Base-by-base conservation (phyloP, 2,888 invertebrate species). In the Volucella zonaria region DNA sequence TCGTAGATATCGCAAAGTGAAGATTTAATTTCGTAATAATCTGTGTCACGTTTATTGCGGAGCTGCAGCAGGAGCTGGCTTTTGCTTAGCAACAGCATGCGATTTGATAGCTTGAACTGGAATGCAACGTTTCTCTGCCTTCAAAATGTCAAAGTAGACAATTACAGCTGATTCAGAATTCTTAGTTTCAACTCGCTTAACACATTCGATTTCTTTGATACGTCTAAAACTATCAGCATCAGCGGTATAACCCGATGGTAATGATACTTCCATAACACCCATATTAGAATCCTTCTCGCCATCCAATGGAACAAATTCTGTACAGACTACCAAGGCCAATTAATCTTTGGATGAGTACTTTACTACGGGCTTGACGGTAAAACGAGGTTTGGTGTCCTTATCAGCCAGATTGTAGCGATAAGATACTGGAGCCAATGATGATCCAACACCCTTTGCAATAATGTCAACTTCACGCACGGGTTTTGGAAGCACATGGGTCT, bases 161-260 rank as follows among this genome's bases (percentile, higher is more conserved):
- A 95, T 92, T 10, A 96, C 93, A 91, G 93, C 91, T 49, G 90
- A 90, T 91, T 95, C 94, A 1, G 93, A 93, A 82, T 95, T 93
- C 89, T 93, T 94, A 0, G 95, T 95, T 90, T 96, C 95, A 8
- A 95, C 94, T 85, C 95, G 93, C 89, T 94, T 91, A 1, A 92
- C 90, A 58, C 89, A 89, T 88, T 94, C 93, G 87, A 93, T 93
- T n/a, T 87, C 74, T 61, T 88, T 87, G 54, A 95, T 91, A 87
- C 93, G 93, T 4, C 95, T 95, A 42, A 97, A 92, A 0, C 95
- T 95, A 88, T 95, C 95, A 87, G 94, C 92, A 88, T 97, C 97
- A 0, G 96, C 96, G 0, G 96, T 94, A 90, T 96, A 98, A n/a
- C 98, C 98, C 0, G 97, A 97, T 0, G 98, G 97, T 78, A 98